Evolutionary conservation across 2,113 vertebrate genomes (phyloP).

Genomic region (Castor canadensis): DNA sequence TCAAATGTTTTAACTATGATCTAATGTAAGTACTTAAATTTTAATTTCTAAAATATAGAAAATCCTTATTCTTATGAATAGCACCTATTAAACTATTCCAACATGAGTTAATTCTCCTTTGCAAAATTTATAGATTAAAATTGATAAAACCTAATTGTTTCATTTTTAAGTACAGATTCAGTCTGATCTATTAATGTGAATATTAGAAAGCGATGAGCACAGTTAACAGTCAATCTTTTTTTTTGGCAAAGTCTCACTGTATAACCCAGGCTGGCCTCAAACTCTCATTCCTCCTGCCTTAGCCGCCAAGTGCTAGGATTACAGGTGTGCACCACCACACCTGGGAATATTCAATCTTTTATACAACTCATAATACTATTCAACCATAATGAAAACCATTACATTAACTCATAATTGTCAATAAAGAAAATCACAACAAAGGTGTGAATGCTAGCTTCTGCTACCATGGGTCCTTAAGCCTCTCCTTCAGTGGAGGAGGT

Average conservation of each 20-base stretch:
- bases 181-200: slow-evolving; percentile 6
- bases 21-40: slow-evolving; percentile 60
- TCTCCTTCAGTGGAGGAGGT: not conserved
- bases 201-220: not conserved
- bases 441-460: not conserved
- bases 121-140: slow-evolving; percentile 55
- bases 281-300: not conserved
- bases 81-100: slow-evolving; percentile 68
- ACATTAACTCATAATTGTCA: not conserved
- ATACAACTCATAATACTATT: not conserved
- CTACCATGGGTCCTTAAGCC: not conserved
- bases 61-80: slow-evolving; percentile 45
- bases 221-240: not conserved
- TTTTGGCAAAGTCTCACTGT: not conserved
- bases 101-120: slow-evolving; percentile 35
- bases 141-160: slow-evolving; percentile 17
- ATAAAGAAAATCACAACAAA: not conserved
- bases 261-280: too few relatives aligned
- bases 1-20: slow-evolving; percentile 64
- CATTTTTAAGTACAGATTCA: slow-evolving; percentile 44
- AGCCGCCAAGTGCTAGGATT: not conserved
- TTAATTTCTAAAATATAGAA: slow-evolving; percentile 59
- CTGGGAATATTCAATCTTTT: not conserved
- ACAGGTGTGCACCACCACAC: not conserved
- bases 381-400: slow-evolving; percentile 29